A percentile compares a stretch with the other conserved stretches of the same genome.
phyloP scores from a whole-genome alignment of 2,888 invertebrate species.

The Disparrhopalites patrizii region DNA sequence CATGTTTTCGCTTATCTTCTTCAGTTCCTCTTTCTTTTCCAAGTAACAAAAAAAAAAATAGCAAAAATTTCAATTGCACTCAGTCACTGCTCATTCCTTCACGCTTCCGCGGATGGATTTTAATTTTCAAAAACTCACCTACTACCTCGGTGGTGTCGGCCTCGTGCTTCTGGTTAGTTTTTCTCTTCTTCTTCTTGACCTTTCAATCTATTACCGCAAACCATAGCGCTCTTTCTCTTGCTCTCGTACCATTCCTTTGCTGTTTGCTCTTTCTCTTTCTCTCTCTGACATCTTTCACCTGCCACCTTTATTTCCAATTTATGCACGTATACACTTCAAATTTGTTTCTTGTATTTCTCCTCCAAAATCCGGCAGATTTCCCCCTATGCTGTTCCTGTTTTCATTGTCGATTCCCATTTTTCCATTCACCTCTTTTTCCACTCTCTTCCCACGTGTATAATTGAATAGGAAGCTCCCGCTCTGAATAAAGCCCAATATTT shows the following conservation, averaged over 20 bases:
- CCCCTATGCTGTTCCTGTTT: background rate
- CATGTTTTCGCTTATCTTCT: constrained; percentile 12
- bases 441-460: background rate
- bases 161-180: constrained; percentile 22
- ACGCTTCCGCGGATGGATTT: constrained; percentile 7
- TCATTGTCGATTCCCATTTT: background rate
- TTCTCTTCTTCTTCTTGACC: background rate
- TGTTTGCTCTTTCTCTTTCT: background rate
- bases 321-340: background rate
- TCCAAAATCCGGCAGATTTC: too few relatives aligned
- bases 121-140: constrained; percentile 18
- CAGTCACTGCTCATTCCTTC: background rate
- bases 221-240: too few relatives aligned
- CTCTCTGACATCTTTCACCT: background rate
- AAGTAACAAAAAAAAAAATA: too few relatives aligned
- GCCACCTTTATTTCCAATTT: background rate
- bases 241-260: too few relatives aligned
- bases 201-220: too few relatives aligned
- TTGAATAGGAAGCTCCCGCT: background rate
- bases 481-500: too few relatives aligned
- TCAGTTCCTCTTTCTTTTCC: constrained; percentile 11
- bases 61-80: too few relatives aligned
- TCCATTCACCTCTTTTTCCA: background rate
- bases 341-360: background rate
- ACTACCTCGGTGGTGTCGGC: constrained; percentile 23